phyloP scores from a whole-genome alignment of 2,113 vertebrate species.

The Oceanodroma tethys region DNA sequence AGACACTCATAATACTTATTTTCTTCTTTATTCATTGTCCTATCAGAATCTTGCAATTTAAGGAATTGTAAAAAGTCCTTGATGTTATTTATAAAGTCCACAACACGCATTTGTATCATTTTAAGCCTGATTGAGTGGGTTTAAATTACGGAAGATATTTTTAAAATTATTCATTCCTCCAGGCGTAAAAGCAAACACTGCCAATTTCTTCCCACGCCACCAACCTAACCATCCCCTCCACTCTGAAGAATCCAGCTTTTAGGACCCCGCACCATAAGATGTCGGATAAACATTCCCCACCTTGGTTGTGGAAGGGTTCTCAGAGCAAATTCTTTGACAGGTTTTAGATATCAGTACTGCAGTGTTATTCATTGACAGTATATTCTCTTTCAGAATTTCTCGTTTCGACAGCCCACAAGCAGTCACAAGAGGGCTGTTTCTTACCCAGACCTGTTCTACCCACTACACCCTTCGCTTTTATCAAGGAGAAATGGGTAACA shows the following conservation, averaged over 20 bases:
- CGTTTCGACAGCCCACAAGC: not conserved
- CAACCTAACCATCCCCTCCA: not conserved
- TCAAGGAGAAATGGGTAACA: not conserved
- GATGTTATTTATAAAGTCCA: not conserved
- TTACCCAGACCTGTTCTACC: not conserved
- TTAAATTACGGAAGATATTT: not conserved
- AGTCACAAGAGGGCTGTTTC: not conserved
- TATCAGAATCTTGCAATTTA: not conserved
- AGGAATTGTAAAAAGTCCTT: not conserved
- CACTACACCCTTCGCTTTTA: not conserved
- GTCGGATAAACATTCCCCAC: not conserved
- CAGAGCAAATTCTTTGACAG: not conserved
- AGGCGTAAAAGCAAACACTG: not conserved
- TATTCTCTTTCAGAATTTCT: not conserved
- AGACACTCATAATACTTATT: not conserved
- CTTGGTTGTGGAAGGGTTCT: not conserved
- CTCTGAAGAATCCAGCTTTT: not conserved
- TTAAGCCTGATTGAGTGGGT: not conserved
- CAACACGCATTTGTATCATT: not conserved
- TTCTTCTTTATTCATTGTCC: not conserved
- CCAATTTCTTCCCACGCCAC: not conserved
- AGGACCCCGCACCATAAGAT: not conserved
- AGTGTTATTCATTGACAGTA: not conserved
- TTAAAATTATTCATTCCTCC: not conserved
- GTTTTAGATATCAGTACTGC: not conserved